These are phyloP conservation scores for Eunapius fragilis DNA, from an alignment of 37 sponge, comb jelly and placozoan species.

Conservation along the genomic window DNA sequence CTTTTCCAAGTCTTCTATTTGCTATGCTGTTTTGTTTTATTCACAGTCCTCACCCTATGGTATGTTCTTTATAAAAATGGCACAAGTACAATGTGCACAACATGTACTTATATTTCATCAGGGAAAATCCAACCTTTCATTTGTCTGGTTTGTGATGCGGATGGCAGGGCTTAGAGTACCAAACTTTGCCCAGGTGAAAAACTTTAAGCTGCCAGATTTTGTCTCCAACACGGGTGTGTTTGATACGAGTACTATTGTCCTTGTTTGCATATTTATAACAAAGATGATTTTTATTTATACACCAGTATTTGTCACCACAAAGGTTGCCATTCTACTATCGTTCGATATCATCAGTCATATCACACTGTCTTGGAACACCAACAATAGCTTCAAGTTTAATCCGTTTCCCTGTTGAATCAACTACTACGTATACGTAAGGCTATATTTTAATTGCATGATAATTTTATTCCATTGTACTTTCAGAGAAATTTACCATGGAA, in stretches of 20 bases:
- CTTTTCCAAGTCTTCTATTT: too few species aligned
- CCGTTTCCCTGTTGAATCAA: constrained; percentile 2
- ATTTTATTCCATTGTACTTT: too few species aligned
- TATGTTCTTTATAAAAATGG: too few species aligned
- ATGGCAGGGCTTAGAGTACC: constrained; percentile 1
- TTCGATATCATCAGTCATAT: neutral
- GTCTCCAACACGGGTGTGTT: constrained; percentile 23
- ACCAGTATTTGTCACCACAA: neutral
- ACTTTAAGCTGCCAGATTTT: constrained; percentile 14
- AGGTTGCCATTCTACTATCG: neutral
- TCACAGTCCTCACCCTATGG: too few species aligned
- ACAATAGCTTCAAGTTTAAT: neutral
- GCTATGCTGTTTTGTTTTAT: too few species aligned
- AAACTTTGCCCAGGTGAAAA: constrained; percentile 15
- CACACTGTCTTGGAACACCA: neutral
- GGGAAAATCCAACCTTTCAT: too few species aligned
- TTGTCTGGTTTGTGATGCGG: neutral
- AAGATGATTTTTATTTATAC: neutral
- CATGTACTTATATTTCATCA: too few species aligned
- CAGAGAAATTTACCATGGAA: too few species aligned
- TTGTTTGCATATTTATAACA: neutral
- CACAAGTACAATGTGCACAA: too few species aligned
- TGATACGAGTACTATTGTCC: neutral
- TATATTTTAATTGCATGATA: neutral
- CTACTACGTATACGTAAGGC: neutral